phyloP scores from a whole-genome alignment of 2,113 vertebrate genomes.

The Bubo blakistoni region DNA sequence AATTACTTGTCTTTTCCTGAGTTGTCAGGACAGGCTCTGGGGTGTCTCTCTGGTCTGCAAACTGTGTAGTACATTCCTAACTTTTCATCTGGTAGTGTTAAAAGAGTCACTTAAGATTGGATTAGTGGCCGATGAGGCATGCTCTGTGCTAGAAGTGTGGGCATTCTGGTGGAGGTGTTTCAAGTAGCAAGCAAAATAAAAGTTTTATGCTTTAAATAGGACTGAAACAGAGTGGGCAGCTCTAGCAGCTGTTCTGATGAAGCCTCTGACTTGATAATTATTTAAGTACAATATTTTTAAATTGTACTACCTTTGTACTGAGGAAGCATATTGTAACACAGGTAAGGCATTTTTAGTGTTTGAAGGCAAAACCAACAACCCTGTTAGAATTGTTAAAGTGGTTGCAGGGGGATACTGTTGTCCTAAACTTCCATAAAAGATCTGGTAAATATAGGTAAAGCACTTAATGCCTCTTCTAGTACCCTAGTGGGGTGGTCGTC shows the following conservation, averaged over 20 bases:
- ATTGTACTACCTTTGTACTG: background rate
- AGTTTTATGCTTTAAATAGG: background rate
- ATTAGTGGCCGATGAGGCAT: background rate
- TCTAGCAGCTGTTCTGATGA: background rate
- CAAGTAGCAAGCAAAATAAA: background rate
- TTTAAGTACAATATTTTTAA: background rate
- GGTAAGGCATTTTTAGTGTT: background rate
- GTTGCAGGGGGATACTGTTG: background rate
- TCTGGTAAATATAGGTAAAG: background rate
- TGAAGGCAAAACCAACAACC: background rate
- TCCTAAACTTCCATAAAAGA: background rate
- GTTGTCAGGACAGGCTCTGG: background rate
- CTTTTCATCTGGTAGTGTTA: background rate
- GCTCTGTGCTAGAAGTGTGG: rapidly evolving
- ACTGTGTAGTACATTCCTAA: rapidly evolving
- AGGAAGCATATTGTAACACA: background rate
- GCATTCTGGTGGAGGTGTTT: background rate
- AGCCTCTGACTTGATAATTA: background rate
- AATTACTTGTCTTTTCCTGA: background rate
- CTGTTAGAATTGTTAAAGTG: background rate
- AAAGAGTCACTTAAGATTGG: background rate
- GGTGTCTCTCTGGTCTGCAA: background rate
- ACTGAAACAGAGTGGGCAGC: background rate
- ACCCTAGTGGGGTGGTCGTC: background rate
- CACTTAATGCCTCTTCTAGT: background rate